Evolutionary conservation across 2,797 vertebrate genomes (phyloP).

Genomic region (Lithobates pipiens): DNA sequence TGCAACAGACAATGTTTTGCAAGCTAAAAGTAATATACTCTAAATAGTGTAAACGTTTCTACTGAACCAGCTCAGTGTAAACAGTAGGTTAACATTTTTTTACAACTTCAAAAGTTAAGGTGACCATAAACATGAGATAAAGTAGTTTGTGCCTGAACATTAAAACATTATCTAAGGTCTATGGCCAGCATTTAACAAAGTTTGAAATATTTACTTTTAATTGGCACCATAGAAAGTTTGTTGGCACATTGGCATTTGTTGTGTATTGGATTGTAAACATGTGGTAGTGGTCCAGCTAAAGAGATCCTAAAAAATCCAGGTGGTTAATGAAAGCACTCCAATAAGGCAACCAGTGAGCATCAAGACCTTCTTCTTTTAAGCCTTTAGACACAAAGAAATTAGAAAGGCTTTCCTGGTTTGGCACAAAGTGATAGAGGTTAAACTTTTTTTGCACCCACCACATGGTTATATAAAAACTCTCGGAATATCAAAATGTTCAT

Average conservation of each 20-base stretch:
- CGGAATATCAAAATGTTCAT: no score
- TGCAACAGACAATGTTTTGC: neutral
- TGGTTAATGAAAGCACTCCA: slow-evolving; percentile 8
- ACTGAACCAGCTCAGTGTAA: slow-evolving; percentile 2
- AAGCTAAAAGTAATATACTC: neutral
- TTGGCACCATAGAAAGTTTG: slow-evolving; percentile 19
- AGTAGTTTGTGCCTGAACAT: neutral
- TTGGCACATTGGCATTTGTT: slow-evolving; percentile 41
- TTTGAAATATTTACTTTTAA: neutral
- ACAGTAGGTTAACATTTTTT: neutral
- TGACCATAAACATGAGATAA: neutral
- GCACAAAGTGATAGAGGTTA: slow-evolving; percentile 9
- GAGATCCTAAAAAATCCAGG: slow-evolving; percentile 6
- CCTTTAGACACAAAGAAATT: neutral
- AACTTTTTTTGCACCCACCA: neutral
- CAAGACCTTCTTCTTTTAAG: neutral
- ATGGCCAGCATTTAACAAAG: no score
- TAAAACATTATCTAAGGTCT: neutral
- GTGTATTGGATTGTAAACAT: slow-evolving; percentile 3
- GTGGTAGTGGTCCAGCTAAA: slow-evolving; percentile 30
- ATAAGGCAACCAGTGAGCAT: slow-evolving; percentile 48
- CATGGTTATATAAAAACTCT: neutral
- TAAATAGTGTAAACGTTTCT: neutral
- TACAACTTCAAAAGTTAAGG: neutral
- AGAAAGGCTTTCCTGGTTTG: neutral